Evolutionary conservation across 2,113 vertebrate species (phyloP).

Genomic region (Tiliqua scincoides): DNA sequence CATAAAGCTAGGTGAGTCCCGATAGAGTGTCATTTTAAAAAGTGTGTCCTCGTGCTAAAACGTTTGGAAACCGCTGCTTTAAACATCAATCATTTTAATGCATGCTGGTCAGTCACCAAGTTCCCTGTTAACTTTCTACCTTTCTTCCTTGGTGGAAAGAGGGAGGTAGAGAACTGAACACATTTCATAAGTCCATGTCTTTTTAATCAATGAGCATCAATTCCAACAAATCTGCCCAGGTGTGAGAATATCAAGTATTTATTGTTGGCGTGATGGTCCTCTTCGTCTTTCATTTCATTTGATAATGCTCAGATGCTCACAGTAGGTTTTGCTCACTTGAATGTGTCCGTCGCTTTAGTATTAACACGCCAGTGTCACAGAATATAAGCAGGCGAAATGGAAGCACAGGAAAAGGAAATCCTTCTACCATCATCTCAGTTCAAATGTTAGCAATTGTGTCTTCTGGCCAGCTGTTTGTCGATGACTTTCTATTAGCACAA

Average conservation of each 20-base stretch:
- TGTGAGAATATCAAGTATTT: background rate
- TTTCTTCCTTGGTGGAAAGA: background rate
- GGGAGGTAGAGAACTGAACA: background rate
- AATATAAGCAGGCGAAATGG: slow-evolving; percentile 39
- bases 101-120: background rate
- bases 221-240: background rate
- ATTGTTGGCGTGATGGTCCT: background rate
- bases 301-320: background rate
- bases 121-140: background rate
- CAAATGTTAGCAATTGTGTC: slow-evolving; percentile 14
- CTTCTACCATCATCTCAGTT: background rate
- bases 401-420: slow-evolving; percentile 7
- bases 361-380: slow-evolving; percentile 36
- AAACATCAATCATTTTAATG: background rate
- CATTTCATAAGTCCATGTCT: background rate
- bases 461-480: slow-evolving; percentile 42
- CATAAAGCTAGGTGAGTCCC: too few relatives aligned
- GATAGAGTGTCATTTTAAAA: too few relatives aligned
- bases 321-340: background rate
- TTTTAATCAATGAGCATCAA: background rate
- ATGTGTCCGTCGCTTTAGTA: background rate
- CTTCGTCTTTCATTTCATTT: background rate
- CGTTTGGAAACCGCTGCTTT: too few relatives aligned
- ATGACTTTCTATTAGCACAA: slow-evolving; percentile 13
- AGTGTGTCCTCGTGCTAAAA: too few relatives aligned